Base-by-base conservation (phyloP, 2,797 vertebrate genomes). In the Smutsia temminckii region DNA sequence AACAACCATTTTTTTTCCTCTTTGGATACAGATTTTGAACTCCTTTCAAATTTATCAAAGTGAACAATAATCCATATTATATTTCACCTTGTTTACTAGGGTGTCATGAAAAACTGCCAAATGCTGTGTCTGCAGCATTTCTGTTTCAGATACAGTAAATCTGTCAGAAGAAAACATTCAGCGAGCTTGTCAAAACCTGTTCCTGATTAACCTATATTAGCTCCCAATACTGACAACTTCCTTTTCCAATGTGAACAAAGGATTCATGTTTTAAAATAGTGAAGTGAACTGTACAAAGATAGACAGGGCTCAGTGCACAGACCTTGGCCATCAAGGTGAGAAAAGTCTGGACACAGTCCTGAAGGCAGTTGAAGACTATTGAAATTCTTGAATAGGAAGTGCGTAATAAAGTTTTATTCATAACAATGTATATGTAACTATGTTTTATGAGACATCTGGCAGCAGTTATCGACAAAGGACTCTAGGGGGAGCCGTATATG, bases 41-140 rank as follows among this genome's bases (percentile, higher is more conserved):
- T 79, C 34, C 42, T 94, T 92, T 94, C 53, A 69, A 64, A n/a
- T 90, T 59, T 94, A 18, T 85, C 63, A 57, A 74, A 85, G 55
- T 64, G 37, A 74, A 49, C 6, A 40, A 66, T 79, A 64, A 84
- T 78, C 61, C 40, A 6, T 81, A 51, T 68, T 66, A 57, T 86
- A 84, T 80, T 80, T 72, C 32, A n/a, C 90, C 66, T 93, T 51
- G 29, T 89, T 95, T 71, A 77, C 80, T 93, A 64, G 42, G 83
- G 59, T 78, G 34, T 89, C 66, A 23, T 46, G 64, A 91, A 40
- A 79, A 92, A 88, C 42, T 66, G 59, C 46, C 88, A 77, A 85
- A 55, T 85, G 42, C 37, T 68, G 18, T 53, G 29, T 86, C 27
- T 63, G 46, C 17, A 71, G 51, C 74, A 51, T 85, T 72, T 86